Percentiles rank a stretch among this genome's conserved stretches.
These are phyloP conservation scores for Diachasma alloeum DNA, from an alignment of 1,140 invertebrate species.

Conservation along the genomic window DNA sequence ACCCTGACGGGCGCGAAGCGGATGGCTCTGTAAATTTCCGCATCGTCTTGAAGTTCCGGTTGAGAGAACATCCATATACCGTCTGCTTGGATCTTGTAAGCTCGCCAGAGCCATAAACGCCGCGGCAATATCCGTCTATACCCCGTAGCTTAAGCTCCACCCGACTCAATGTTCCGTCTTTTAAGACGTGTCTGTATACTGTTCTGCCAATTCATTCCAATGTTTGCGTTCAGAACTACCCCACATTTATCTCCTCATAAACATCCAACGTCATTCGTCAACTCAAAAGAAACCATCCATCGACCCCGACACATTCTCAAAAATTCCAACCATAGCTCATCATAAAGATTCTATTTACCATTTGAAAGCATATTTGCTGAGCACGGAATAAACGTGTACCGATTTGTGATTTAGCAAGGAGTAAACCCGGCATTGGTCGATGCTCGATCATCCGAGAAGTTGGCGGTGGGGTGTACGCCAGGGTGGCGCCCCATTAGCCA, in stretches of 20 bases:
- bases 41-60: background rate
- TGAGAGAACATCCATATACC: background rate
- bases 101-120: constrained; percentile 2
- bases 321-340: too few species aligned
- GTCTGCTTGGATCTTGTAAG: background rate
- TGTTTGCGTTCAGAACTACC: background rate
- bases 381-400: background rate
- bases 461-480: constrained; percentile 12
- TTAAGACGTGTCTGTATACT: background rate
- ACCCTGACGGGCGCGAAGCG: background rate
- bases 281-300: too few species aligned
- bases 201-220: background rate
- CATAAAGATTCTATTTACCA: background rate
- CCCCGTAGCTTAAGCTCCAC: background rate
- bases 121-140: background rate
- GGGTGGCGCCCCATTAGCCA: constrained; percentile 30
- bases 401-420: constrained; percentile 17
- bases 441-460: constrained; percentile 26
- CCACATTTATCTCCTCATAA: background rate
- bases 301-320: too few species aligned
- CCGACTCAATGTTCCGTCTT: background rate
- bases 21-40: background rate
- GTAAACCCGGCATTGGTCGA: constrained; percentile 13
- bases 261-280: too few species aligned
- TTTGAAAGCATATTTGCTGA: background rate